phyloP scores from a whole-genome alignment of 2,113 vertebrate species.

The Corvus moneduloides region DNA sequence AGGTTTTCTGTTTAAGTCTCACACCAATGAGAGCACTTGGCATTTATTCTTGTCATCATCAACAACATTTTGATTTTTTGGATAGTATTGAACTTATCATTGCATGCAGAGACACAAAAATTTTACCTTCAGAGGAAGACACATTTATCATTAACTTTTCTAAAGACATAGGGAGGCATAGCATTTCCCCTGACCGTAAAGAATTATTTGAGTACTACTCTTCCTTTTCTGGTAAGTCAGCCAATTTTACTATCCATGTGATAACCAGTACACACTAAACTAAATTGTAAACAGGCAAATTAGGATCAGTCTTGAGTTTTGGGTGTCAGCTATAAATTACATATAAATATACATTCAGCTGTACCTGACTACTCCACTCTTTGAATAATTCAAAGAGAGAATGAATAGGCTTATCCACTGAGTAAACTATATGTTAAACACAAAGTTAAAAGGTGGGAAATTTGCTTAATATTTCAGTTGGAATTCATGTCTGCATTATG shows the following conservation, averaged over 20 bases:
- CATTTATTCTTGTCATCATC: not conserved
- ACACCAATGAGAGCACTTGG: accelerated
- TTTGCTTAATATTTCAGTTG: not conserved
- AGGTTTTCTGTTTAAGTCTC: not conserved
- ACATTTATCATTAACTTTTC: not conserved
- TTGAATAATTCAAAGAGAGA: not conserved
- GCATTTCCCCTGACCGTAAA: not conserved
- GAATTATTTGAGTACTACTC: not conserved
- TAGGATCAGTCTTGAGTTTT: not conserved
- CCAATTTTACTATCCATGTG: not conserved
- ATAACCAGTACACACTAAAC: not conserved
- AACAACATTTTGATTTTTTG: not conserved
- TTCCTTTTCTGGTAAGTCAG: not conserved
- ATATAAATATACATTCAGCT: not conserved
- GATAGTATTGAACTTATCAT: not conserved
- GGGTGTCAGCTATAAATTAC: not conserved
- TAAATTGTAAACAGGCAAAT: not conserved
- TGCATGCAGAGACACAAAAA: not conserved
- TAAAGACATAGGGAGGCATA: not conserved
- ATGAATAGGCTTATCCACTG: not conserved
- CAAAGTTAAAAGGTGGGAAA: not conserved
- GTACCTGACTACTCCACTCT: not conserved
- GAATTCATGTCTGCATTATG: not conserved
- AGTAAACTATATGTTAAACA: not conserved
- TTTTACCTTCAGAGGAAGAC: not conserved